These are phyloP conservation scores for Flabesymbios commensalis DNA, from an alignment of 2,888 invertebrate species.

Conservation along the genomic window DNA sequence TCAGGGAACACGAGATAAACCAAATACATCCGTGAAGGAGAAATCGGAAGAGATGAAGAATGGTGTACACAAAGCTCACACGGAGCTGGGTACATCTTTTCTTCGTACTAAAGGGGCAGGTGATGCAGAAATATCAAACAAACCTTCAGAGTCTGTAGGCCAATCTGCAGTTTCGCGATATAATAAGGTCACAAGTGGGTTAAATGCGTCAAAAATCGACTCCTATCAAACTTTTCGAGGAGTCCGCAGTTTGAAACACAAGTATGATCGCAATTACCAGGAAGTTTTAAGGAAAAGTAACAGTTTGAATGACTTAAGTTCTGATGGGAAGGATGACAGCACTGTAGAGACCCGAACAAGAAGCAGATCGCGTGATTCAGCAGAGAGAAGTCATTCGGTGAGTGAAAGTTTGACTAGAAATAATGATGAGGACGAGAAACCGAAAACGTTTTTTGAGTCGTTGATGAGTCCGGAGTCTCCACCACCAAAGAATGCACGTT, in stretches of 20 bases:
- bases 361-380: slow-evolving; percentile 16
- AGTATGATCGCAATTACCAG: slow-evolving; percentile 49
- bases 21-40: too few relatives aligned
- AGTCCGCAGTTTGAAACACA: slow-evolving; percentile 57
- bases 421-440: background rate
- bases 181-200: too few relatives aligned
- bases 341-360: slow-evolving; percentile 10
- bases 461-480: slow-evolving; percentile 17
- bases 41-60: too few relatives aligned
- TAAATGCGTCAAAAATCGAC: too few relatives aligned
- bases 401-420: background rate
- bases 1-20: too few relatives aligned
- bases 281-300: slow-evolving; percentile 56
- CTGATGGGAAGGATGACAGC: slow-evolving; percentile 33
- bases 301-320: slow-evolving; percentile 53
- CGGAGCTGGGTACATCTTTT: too few relatives aligned
- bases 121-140: too few relatives aligned
- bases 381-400: background rate
- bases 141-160: too few relatives aligned
- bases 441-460: slow-evolving; percentile 25
- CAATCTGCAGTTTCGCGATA: too few relatives aligned
- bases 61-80: too few relatives aligned
- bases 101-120: too few relatives aligned
- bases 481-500: slow-evolving; percentile 11
- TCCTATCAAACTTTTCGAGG: slow-evolving; percentile 54